Evolutionary conservation across 2,113 vertebrate genomes (phyloP).

Genomic region (Sapayoa aenigma): DNA sequence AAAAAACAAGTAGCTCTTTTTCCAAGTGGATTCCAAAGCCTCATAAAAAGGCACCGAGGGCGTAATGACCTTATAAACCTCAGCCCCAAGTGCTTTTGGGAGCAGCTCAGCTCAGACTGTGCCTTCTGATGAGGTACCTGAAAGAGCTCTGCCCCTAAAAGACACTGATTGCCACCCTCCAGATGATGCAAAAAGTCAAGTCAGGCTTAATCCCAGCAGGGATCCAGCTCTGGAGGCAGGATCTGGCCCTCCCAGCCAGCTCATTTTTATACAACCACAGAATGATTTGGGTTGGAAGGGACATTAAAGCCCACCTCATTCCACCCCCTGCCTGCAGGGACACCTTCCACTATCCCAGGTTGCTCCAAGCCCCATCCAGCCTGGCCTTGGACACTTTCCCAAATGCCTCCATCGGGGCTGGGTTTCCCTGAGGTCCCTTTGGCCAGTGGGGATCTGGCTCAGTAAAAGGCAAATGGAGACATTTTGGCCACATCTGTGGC

Average conservation of each 20-base stretch:
- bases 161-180: fast-evolving
- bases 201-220: neutral
- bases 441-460: neutral
- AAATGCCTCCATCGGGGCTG: fast-evolving
- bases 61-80: neutral
- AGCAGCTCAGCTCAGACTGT: neutral
- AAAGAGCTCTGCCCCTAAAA: neutral
- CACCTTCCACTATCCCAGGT: neutral
- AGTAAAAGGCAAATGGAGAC: fast-evolving
- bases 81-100: neutral
- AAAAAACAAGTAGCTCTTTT: neutral
- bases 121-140: fast-evolving
- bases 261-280: neutral
- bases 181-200: neutral
- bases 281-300: neutral
- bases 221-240: neutral
- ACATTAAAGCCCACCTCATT: neutral
- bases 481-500: neutral
- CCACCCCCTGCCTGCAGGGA: neutral
- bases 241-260: neutral
- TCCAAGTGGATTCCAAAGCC: neutral
- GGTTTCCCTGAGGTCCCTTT: neutral
- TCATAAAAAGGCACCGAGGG: neutral
- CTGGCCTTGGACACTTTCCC: neutral
- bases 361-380: neutral